phyloP scores from a whole-genome alignment of 2,113 vertebrate species.

The Reinhardtius hippoglossoides region DNA sequence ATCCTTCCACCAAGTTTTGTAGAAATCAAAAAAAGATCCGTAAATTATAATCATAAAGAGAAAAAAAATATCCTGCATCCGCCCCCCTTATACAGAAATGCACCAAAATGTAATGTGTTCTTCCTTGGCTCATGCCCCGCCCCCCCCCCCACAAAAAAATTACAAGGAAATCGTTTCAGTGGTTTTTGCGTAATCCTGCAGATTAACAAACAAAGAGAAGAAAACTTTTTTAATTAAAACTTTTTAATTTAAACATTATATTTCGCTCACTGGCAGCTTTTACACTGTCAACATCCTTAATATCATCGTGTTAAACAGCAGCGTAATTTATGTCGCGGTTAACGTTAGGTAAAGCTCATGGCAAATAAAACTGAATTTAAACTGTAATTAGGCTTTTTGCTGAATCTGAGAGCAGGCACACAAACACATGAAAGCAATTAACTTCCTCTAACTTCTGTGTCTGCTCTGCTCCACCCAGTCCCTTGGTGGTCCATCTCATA shows the following conservation, averaged over 20 bases:
- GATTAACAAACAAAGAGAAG: neutral
- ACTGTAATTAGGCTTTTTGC: neutral
- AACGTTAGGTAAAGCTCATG: neutral
- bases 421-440: neutral
- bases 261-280: no score
- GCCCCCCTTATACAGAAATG: no score
- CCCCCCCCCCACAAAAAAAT: no score
- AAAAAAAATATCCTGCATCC: no score
- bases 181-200: neutral
- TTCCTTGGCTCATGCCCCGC: no score
- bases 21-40: no score
- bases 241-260: neutral
- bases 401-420: neutral
- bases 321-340: neutral
- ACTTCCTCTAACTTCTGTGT: constrained; percentile 14
- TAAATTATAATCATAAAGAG: no score
- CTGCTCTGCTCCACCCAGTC: neutral
- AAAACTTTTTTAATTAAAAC: neutral
- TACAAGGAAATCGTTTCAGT: neutral
- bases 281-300: neutral
- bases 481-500: constrained; percentile 19
- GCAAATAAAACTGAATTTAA: neutral
- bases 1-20: no score
- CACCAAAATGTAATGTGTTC: no score
- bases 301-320: neutral